Percentiles rank a stretch among this genome's conserved stretches.
Conservation (phyloP, 2,888 invertebrate species). For the Neoscelio sp. region DNA sequence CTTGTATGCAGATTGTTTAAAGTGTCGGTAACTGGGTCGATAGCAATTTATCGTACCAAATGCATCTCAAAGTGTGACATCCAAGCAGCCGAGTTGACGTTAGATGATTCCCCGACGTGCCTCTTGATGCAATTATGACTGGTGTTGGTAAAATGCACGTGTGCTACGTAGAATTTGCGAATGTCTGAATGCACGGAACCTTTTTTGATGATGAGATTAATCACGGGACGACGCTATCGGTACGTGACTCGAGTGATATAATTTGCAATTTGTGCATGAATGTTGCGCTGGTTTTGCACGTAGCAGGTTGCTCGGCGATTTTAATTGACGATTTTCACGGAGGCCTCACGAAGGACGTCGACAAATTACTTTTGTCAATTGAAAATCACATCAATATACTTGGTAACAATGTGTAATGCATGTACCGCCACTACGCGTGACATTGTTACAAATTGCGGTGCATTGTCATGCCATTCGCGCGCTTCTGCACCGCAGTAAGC, state of each 20-base stretch:
- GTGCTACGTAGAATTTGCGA: slow-evolving; percentile 4
- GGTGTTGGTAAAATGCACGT: neutral
- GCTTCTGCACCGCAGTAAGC: slow-evolving; percentile 42
- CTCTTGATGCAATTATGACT: neutral
- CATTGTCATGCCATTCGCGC: slow-evolving; percentile 66
- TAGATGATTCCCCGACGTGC: slow-evolving; percentile 9
- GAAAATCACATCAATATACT: slow-evolving; percentile 65
- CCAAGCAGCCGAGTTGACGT: slow-evolving; percentile 27
- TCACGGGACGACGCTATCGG: slow-evolving; percentile 25
- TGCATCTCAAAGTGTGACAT: slow-evolving; percentile 26
- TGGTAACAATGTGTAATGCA: slow-evolving; percentile 55
- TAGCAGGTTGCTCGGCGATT: slow-evolving; percentile 17
- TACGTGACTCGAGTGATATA: slow-evolving; percentile 17
- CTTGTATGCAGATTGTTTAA: slow-evolving; percentile 58
- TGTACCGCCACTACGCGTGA: slow-evolving; percentile 60
- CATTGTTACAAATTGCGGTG: slow-evolving; percentile 67
- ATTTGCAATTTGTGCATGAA: neutral
- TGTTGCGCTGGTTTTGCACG: slow-evolving; percentile 13
- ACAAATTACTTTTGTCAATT: slow-evolving; percentile 67
- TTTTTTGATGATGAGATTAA: slow-evolving; percentile 36
- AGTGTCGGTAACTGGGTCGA: slow-evolving; percentile 64
- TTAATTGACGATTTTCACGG: slow-evolving; percentile 58
- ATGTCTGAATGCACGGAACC: too few relatives aligned
- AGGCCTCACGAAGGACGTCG: slow-evolving; percentile 58
- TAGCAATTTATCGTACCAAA: slow-evolving; percentile 55